Evolutionary conservation across 2,113 vertebrate genomes (phyloP).

Genomic region (Dasyurus viverrinus): DNA sequence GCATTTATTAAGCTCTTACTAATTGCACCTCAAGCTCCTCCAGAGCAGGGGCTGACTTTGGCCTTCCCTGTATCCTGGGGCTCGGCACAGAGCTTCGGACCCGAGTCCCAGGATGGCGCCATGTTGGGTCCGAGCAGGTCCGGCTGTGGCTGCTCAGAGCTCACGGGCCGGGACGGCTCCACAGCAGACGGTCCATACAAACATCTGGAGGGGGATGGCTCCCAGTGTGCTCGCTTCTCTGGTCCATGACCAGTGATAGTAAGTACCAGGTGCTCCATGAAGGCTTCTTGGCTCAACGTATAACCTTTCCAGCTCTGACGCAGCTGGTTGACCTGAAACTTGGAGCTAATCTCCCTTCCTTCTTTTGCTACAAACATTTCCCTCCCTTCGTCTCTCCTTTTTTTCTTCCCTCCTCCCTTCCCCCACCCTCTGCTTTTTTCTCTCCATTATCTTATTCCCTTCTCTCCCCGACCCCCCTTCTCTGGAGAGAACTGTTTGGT

Average conservation of each 20-base stretch:
- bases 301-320: not conserved
- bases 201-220: not conserved
- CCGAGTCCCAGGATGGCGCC: not conserved
- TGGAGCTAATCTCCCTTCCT: not conserved
- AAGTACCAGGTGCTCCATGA: not conserved
- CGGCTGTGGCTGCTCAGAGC: not conserved
- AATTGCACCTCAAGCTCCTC: not conserved
- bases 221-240: not conserved
- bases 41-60: too few species aligned
- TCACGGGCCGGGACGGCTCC: not conserved
- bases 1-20: not conserved
- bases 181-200: not conserved
- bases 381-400: not conserved
- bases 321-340: not conserved
- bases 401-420: not conserved
- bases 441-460: not conserved
- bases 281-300: not conserved
- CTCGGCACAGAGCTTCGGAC: not conserved
- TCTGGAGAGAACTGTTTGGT: not conserved
- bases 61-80: not conserved
- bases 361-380: not conserved
- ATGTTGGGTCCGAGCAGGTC: not conserved
- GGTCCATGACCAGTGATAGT: not conserved
- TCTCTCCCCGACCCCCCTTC: not conserved
- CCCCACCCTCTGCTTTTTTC: too few species aligned